Evolutionary conservation across 2,888 invertebrate genomes (phyloP).

Genomic region (Germaria angustata): DNA sequence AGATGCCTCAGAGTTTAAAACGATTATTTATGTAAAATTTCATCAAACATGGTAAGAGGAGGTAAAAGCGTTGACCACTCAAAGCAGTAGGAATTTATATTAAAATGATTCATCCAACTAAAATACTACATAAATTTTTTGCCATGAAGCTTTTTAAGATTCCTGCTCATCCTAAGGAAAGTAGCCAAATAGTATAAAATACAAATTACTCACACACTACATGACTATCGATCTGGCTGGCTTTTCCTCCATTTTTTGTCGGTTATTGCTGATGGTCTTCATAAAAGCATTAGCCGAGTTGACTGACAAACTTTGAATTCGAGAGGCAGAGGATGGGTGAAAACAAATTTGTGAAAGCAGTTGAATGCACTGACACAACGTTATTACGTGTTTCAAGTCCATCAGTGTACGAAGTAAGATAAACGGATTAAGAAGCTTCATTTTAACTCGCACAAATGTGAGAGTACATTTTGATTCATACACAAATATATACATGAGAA

Average conservation of each 20-base stretch:
- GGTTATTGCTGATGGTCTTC: conserved; percentile 46
- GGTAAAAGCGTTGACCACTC: background rate
- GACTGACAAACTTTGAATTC: conserved; percentile 26
- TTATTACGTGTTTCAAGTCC: conserved; percentile 74
- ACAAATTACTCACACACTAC: conserved; percentile 34
- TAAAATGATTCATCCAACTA: background rate
- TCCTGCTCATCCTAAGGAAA: conserved; percentile 40
- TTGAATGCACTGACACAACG: conserved; percentile 18
- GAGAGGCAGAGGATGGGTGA: background rate
- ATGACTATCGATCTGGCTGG: background rate
- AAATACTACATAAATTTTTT: conserved; percentile 65
- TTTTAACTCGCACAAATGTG: conserved; percentile 20
- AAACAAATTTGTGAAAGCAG: conserved; percentile 41
- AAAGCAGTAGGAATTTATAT: conserved; percentile 22
- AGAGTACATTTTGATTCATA: background rate
- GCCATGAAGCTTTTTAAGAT: conserved; percentile 38
- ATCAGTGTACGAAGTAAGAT: conserved; percentile 80
- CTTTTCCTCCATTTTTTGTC: background rate
- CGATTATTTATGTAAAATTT: no score
- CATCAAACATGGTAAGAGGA: background rate
- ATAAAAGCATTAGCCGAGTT: conserved; percentile 23
- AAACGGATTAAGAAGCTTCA: conserved; percentile 79
- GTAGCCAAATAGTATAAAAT: conserved; percentile 43
- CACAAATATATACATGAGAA: background rate
- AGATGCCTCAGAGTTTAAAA: no score